Evolutionary conservation across 2,797 vertebrate species (phyloP).

Genomic region (Nannoperca obscura): DNA sequence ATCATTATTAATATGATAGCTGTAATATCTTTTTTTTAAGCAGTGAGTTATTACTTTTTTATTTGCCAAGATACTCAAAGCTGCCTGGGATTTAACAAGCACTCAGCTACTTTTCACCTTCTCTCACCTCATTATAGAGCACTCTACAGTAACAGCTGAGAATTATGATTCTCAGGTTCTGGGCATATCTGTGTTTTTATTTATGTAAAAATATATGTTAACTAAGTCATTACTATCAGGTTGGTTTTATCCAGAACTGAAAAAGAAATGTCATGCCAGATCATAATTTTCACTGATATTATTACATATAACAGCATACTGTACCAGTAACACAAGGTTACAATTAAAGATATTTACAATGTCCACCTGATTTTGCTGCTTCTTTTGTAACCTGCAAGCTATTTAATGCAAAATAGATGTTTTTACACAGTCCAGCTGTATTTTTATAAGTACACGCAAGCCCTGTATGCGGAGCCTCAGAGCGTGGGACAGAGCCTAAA

Average conservation of each 20-base stretch:
- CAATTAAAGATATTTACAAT: conserved; percentile 23
- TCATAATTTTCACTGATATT: conserved; percentile 9
- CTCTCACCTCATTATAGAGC: conserved; percentile 16
- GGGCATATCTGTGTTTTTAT: background rate
- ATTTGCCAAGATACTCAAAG: conserved; percentile 24
- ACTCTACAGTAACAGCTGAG: background rate
- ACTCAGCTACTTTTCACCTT: conserved; percentile 35
- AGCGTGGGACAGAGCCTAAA: conserved; percentile 27
- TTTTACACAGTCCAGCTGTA: conserved; percentile 23
- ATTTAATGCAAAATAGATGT: background rate
- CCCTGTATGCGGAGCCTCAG: background rate
- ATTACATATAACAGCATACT: background rate
- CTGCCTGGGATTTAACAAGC: conserved; percentile 40
- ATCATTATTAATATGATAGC: background rate
- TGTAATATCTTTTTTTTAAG: background rate
- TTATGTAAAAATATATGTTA: background rate
- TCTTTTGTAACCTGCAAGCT: background rate
- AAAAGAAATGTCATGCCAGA: background rate
- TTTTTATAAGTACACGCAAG: background rate
- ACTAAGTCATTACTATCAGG: background rate
- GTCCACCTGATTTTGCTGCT: conserved; percentile 2
- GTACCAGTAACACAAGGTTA: background rate
- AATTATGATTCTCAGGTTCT: background rate
- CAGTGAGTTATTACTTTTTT: conserved; percentile 8
- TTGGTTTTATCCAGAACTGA: background rate